Evolutionary conservation across 2,113 vertebrate genomes (phyloP).

Genomic region (Manacus vitellinus): DNA sequence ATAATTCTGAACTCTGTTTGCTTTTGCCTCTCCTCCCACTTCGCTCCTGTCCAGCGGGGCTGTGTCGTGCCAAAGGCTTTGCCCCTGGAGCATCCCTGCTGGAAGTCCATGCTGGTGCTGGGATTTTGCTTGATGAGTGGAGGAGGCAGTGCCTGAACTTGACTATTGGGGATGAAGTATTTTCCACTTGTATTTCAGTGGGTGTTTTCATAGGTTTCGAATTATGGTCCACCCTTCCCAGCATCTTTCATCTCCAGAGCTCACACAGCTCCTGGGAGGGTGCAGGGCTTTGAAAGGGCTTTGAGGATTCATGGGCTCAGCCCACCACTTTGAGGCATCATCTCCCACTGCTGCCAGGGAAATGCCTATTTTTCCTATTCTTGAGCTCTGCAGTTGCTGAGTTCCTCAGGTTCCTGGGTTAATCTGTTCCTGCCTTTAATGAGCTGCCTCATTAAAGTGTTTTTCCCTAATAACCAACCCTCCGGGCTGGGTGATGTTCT

Average conservation of each 20-base stretch:
- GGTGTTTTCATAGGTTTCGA: not conserved
- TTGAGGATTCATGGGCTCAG: slow-evolving; percentile 22
- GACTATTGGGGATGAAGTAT: not conserved
- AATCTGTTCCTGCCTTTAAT: slow-evolving; percentile 55
- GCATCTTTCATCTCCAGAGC: not conserved
- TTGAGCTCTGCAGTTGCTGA: not conserved
- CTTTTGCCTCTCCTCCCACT: slow-evolving; percentile 32
- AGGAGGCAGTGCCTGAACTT: not conserved
- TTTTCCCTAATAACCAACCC: slow-evolving; percentile 43
- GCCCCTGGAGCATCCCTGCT: slow-evolving; percentile 37
- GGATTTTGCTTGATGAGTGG: not conserved
- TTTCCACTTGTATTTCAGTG: not conserved
- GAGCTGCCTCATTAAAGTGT: slow-evolving; percentile 44
- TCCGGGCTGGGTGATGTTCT: not conserved
- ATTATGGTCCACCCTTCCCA: not conserved
- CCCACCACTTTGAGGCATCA: slow-evolving; percentile 24
- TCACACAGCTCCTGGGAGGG: not conserved
- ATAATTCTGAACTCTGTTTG: slow-evolving; percentile 33
- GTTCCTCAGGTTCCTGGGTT: slow-evolving; percentile 15
- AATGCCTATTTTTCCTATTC: not conserved
- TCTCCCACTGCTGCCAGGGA: not conserved
- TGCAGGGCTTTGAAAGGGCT: slow-evolving; percentile 17
- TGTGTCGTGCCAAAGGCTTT: not conserved
- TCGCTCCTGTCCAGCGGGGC: not conserved
- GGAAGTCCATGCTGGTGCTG: not conserved